Base-by-base conservation (phyloP, 2,113 vertebrate species). In the Forbesichthys papilliferus region DNA sequence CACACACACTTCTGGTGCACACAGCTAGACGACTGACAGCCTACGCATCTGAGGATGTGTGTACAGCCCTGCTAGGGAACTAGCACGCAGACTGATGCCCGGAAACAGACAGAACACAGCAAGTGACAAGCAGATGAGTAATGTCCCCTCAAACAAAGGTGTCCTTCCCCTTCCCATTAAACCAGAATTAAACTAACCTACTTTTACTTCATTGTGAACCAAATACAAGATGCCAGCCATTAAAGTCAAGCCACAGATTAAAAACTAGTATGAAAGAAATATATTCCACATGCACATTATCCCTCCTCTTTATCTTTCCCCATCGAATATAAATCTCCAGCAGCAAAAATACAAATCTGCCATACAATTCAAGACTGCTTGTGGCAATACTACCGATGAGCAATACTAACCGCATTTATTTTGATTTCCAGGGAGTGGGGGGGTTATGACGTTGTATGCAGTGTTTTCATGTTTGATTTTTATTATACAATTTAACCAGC, bases 381-480 rank as follows among this genome's bases (percentile, higher is more conserved):
- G 65, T 11, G 48, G 61, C 53, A 64, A 49, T 42, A 57, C 59
- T 20, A 58, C n/a, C 59, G 75, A 68, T 33, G 14, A 71, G 48
- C 68, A 58, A 54, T 46, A 61, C 14, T 71, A 69, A 71, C 74
- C 63, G 51, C 12, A 64, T 72, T 70, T 66, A 70, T 68, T 80
- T 51, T 52, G 61, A 65, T 83, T 75, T 58, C 64, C 18, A 60
- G 47, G 36, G 61, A 79, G 65, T 78, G 36, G 36, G 36, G 36
- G 36, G 5, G 27, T 27, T 83, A 64, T 58, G 51, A 49, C 59
- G 74, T 69, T 66, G 36, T 78, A 79, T 83, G 81, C 84, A 86
- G 79, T 68, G 82, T 64, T 42, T 42, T 42, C 7, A 42, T 42
- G 36, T 42, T 42, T 42, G 27, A 27, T 42, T 42, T 42, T 42